These are phyloP conservation scores for Potamilus streckersoni DNA, from an alignment of 1,140 invertebrate genomes.

Conservation along the genomic window DNA sequence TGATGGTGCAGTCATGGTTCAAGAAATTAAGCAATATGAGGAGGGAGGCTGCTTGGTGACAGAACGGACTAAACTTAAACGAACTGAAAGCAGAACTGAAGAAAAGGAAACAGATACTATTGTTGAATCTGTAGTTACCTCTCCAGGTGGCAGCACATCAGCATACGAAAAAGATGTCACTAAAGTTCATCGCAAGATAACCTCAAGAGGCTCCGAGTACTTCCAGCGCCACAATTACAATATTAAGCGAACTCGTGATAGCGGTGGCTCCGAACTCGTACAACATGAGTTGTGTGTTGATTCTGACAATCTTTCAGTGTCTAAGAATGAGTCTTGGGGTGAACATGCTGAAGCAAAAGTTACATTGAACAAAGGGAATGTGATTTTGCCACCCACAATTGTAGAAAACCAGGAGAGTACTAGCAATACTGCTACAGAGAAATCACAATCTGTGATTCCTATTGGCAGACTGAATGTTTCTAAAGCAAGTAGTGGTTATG, in stretches of 20 bases:
- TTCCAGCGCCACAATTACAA: slow-evolving; percentile 41
- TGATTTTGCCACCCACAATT: background rate
- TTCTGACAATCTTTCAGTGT: slow-evolving; percentile 50
- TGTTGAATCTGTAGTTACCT: slow-evolving; percentile 46
- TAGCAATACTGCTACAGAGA: background rate
- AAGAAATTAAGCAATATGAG: slow-evolving; percentile 38
- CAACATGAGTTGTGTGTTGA: slow-evolving; percentile 51
- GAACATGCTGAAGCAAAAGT: slow-evolving; percentile 46
- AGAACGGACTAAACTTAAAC: slow-evolving; percentile 65
- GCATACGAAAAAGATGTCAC: slow-evolving; percentile 53
- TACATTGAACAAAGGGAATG: slow-evolving; percentile 22
- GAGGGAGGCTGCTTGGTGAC: slow-evolving; percentile 48
- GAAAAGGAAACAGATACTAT: slow-evolving; percentile 82
- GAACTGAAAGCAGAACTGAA: slow-evolving; percentile 77
- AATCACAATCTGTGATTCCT: background rate
- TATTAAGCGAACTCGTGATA: slow-evolving; percentile 39
- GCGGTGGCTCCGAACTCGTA: slow-evolving; percentile 45
- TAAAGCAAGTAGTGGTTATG: slow-evolving; percentile 46
- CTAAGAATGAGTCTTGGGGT: slow-evolving; percentile 54
- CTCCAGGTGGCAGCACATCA: slow-evolving; percentile 43
- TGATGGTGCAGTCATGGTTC: slow-evolving; percentile 48
- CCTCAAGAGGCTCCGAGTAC: slow-evolving; percentile 57
- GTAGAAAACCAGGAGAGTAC: slow-evolving; percentile 5
- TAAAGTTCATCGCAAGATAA: slow-evolving; percentile 49
- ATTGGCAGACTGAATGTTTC: slow-evolving; percentile 28